Base-by-base conservation (phyloP, 1,140 invertebrate genomes). In the Leptinotarsa lineolata region DNA sequence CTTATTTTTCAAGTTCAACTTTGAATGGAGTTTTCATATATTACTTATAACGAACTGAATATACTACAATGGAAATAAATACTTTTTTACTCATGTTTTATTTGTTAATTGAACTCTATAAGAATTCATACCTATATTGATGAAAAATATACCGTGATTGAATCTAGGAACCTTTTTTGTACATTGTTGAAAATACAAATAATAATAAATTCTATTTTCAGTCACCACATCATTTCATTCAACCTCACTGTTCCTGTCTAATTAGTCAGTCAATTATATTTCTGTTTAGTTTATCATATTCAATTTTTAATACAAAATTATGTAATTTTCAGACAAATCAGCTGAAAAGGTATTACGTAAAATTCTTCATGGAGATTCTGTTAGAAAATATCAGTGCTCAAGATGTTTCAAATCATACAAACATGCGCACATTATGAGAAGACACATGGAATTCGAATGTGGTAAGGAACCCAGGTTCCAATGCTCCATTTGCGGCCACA, bases 401-500 rank as follows among this genome's bases (percentile, higher is more conserved):
- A 86, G 87, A 63, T 92, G 91, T 78, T 88, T 88, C n/a, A 90
- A 91, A 80, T 85, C 86, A 22, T 92, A 92, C 83, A 88, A 87
- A 78, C 88, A 88, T 44, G 84, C 85, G 20, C 89, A 89, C 59
- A 89, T 89, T 8, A 82, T 91, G 16, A 85, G 86, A 72, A 85
- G 88, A 20, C 91, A 92, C 79, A 83, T 89, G 74, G 87, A 88
- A 58, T 88, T 90, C 74, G 90, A 92, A 76, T 92, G 91, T 74
- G 90, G 90, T 0, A 88, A 90, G 70, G 84, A 85, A 70, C 84
- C 86, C 3, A 81, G 80, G 72, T 88, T 87, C 74, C 76, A 81
- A 6, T 88, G 88, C 76, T 73, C 76, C 13, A 70, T 77, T 21
- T 88, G 87, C 79, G 78, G 79, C 20, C 74, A 78, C 39, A 74